Evolutionary conservation across 2,797 vertebrate species (phyloP), one percentile per base, ranked within the genome.

Genomic region (Bufotes viridis): DNA sequence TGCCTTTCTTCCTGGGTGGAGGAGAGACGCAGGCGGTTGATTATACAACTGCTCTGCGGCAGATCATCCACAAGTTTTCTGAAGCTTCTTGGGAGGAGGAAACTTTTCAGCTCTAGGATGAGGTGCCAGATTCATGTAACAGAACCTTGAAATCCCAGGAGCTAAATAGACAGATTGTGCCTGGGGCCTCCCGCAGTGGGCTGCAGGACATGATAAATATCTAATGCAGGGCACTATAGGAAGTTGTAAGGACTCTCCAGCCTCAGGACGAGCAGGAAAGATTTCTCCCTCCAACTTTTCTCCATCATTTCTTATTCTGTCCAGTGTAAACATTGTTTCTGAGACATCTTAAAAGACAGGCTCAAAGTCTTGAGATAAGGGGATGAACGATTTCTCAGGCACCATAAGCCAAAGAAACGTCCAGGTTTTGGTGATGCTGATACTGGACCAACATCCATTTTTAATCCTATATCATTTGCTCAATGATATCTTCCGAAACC

Each of bases 1-100:
- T 91, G 91, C 93, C 94, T 93, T 85, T 93, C 90, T 86, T 89
- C 90, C 90, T 93, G 81, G 82, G 42, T 42, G 42, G 42, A 42
- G 42, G 42, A 42, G 42, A 42, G 42, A 42, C 42, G 42, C 42
- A 78, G 81, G 58, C 81, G 83, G 90, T 90, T 95, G 90, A 93
- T 94, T 95, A 93, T 92, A 60, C 85, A 93, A 91, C 84, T 83
- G 84, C 29, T 87, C 89, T 84, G 85, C 88, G 89, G 87, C 24
- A 69, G 11, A 29, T 29, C 67, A 15, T 5, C n/a, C n/a, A 3
- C n/a, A 87, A 87, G 22, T 55, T 93, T 92, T 53, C 91, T 94
- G 92, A 92, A 88, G 82, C 91, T 96, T 92, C 94, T 95, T 82
- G 65, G 22, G 15, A 53, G 49, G 14, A 69, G 3, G 78, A 63